These are phyloP conservation scores for Gortyna flavago DNA, from an alignment of 2,888 invertebrate species.

Conservation along the genomic window DNA sequence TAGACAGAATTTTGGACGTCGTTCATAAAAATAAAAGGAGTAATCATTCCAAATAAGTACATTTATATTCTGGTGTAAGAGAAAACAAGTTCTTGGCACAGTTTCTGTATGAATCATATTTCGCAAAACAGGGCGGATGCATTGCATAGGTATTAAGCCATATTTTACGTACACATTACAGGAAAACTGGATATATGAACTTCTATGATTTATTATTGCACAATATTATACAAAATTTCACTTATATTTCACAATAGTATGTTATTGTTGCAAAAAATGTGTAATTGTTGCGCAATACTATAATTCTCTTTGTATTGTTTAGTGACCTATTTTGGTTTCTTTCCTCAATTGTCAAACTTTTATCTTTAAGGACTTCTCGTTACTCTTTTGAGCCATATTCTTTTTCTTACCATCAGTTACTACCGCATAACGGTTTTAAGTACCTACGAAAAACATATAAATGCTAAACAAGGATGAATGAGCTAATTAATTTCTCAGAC, in stretches of 20 bases:
- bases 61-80: conserved; percentile 59
- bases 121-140: conserved; percentile 53
- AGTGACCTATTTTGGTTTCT: background rate
- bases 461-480: background rate
- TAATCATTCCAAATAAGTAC: conserved; percentile 49
- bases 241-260: conserved; percentile 66
- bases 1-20: conserved; percentile 26
- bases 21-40: conserved; percentile 34
- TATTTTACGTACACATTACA: conserved; percentile 65
- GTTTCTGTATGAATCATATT: conserved; percentile 66
- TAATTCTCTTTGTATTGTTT: background rate
- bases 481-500: background rate
- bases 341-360: background rate
- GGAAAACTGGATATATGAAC: conserved; percentile 64
- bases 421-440: too few relatives aligned
- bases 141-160: conserved; percentile 66
- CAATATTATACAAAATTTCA: conserved; percentile 65
- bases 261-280: conserved; percentile 60
- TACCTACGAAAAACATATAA: background rate
- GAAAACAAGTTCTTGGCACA: conserved; percentile 65
- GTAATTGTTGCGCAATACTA: conserved; percentile 61
- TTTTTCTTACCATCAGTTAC: background rate
- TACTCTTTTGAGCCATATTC: background rate
- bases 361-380: too few relatives aligned
- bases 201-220: conserved; percentile 64